Conservation (phyloP, 1,140 invertebrate genomes). For the Leptinotarsa undecemlineata region DNA sequence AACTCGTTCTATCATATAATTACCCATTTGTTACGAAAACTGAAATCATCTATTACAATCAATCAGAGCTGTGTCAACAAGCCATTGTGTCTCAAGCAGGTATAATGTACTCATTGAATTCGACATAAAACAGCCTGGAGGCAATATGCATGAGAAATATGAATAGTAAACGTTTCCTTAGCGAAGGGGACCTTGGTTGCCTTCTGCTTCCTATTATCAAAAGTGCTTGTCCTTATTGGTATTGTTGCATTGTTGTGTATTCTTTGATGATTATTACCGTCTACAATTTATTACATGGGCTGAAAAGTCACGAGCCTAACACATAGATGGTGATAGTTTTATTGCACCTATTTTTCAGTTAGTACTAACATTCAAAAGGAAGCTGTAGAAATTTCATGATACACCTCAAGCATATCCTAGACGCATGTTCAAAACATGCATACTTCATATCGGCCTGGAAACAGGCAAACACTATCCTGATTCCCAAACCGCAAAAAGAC, state of each 20-base stretch:
- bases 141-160: neutral
- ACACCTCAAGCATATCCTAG: no score
- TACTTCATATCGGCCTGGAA: no score
- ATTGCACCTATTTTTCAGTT: no score
- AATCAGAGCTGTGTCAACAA: constrained; percentile 5
- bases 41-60: constrained; percentile 6
- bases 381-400: no score
- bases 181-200: neutral
- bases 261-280: no score
- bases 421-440: no score
- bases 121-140: neutral
- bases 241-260: neutral
- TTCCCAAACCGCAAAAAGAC: no score
- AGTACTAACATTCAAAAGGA: no score
- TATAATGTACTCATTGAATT: constrained; percentile 1
- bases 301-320: no score
- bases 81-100: neutral
- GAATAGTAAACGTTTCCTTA: neutral
- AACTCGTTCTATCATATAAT: constrained; percentile 4
- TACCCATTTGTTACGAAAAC: constrained; percentile 8
- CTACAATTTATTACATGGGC: no score
- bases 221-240: neutral
- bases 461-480: no score
- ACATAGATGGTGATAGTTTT: no score
- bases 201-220: neutral